These are phyloP conservation scores for Clunio marinus DNA, from an alignment of 2,888 invertebrate species.

Conservation along the genomic window DNA sequence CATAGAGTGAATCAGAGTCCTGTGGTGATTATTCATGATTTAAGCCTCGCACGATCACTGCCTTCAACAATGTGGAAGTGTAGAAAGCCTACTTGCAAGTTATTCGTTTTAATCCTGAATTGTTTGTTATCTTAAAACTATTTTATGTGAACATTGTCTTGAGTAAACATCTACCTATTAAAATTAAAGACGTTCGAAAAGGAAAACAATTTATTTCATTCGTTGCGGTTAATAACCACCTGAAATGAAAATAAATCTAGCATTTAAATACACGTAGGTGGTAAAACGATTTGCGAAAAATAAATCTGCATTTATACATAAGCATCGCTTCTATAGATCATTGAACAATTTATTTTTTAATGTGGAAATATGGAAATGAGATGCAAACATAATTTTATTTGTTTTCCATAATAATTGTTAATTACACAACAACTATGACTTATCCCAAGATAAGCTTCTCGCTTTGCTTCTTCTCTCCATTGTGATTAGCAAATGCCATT, in stretches of 20 bases:
- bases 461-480: background rate
- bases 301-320: background rate
- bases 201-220: background rate
- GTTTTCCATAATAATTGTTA: too few relatives aligned
- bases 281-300: background rate
- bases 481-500: conserved; percentile 10
- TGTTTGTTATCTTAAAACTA: too few relatives aligned
- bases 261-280: background rate
- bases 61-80: background rate
- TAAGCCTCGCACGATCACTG: background rate
- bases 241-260: background rate
- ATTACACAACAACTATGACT: background rate
- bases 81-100: background rate
- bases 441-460: background rate
- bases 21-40: background rate
- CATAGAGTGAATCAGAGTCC: background rate
- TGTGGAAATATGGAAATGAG: too few relatives aligned
- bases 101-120: too few relatives aligned
- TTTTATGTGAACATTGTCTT: too few relatives aligned
- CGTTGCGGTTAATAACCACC: background rate
- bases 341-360: conserved; percentile 16
- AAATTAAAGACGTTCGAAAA: background rate
- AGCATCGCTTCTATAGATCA: background rate
- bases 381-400: too few relatives aligned
- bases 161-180: too few relatives aligned